Percentiles rank a stretch among this genome's conserved stretches.
phyloP scores from a whole-genome alignment of 1,140 invertebrate genomes.

The Lordiphosa clarofinis region DNA sequence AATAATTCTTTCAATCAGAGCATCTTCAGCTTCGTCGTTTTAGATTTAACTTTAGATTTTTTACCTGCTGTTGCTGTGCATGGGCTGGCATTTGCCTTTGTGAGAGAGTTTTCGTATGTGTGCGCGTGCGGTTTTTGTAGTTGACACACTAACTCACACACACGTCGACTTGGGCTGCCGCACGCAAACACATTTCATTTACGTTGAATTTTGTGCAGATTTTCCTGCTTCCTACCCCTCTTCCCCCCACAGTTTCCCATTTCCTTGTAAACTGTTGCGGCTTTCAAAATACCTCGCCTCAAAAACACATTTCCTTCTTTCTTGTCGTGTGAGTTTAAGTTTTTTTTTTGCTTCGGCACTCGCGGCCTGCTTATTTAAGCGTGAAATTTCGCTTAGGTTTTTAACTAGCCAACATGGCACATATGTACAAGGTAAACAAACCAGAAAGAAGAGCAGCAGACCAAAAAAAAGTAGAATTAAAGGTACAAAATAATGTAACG shows the following conservation, averaged over 20 bases:
- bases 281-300: constrained; percentile 61
- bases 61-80: constrained; percentile 32
- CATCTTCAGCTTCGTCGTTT: neutral
- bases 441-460: neutral
- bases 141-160: constrained; percentile 60
- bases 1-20: neutral
- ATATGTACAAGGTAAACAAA: constrained; percentile 35
- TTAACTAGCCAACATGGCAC: constrained; percentile 29
- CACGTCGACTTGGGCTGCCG: constrained; percentile 30
- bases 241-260: neutral
- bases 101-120: constrained; percentile 25
- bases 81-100: constrained; percentile 49
- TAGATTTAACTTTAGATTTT: constrained; percentile 2
- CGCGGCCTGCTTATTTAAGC: constrained; percentile 35
- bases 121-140: constrained; percentile 66
- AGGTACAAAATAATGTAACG: neutral
- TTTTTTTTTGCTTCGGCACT: constrained; percentile 7
- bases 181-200: constrained; percentile 75
- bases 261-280: constrained; percentile 55
- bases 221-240: constrained; percentile 11
- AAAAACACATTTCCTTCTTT: constrained; percentile 46
- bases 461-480: neutral
- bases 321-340: constrained; percentile 17
- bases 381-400: constrained; percentile 58
- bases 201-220: constrained; percentile 64